Conservation (phyloP, 2,113 vertebrate species). For the Scomber colias region DNA sequence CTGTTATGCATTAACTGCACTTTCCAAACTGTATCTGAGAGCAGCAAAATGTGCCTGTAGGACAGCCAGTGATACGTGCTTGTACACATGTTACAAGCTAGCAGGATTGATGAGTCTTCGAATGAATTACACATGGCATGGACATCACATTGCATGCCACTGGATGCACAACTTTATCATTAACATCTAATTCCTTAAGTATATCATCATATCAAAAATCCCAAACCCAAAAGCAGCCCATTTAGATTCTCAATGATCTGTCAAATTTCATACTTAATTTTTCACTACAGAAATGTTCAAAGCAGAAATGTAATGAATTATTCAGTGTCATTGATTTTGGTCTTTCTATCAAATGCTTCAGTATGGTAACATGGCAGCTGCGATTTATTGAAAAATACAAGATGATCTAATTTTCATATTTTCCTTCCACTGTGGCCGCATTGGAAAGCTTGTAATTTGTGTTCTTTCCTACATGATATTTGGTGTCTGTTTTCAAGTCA, state of each 20-base stretch:
- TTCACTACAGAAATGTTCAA: background rate
- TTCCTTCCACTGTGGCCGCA: background rate
- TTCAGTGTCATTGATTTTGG: background rate
- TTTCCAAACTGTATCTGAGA: constrained; percentile 27
- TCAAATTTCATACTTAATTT: background rate
- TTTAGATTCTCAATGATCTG: background rate
- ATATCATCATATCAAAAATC: background rate
- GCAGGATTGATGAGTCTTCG: background rate
- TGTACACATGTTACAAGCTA: constrained; percentile 3
- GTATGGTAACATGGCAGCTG: background rate
- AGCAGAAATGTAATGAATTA: background rate
- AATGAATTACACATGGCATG: background rate
- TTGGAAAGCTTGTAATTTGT: background rate
- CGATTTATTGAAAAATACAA: background rate
- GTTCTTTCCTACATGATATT: background rate
- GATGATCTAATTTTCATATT: background rate
- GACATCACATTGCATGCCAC: background rate
- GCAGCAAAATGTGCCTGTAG: constrained; percentile 29
- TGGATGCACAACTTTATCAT: background rate
- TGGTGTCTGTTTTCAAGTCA: background rate
- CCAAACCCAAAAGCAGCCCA: too few species aligned
- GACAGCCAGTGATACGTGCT: constrained; percentile 29
- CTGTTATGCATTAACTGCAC: constrained; percentile 27
- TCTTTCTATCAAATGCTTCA: background rate
- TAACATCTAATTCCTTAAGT: background rate